Evolutionary conservation across 1,140 invertebrate genomes (phyloP), one percentile per base, ranked within the genome.

Genomic region (Archegozetes longisetosus): DNA sequence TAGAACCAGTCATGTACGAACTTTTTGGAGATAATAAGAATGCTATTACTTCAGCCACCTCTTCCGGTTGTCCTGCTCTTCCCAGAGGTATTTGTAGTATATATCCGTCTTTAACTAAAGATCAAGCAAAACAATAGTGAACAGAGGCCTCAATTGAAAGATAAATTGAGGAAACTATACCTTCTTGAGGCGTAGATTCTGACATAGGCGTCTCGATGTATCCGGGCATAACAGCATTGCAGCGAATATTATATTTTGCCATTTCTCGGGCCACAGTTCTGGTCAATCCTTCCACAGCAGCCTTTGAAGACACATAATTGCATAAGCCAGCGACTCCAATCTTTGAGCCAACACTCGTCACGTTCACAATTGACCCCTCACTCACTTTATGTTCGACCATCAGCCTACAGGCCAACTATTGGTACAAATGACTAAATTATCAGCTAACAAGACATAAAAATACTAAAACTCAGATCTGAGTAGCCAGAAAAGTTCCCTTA

Each of bases 251-350:
- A 71, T 69, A 86, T 79, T 81, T 81, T 53, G 83, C 86, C 65
- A 93, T 78, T 75, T 94, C 90, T 71, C 84, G 84, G 2, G 88
- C 82, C 9, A 85, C 85, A 26, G 83, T 80, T 73, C 85, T 86
- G 0, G 88, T 90, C 64, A 95, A 78, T 9, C 80, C 82, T 68
- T 84, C 80, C 3, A 96, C 88, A 12, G 85, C 90, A 57, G 88
- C 86, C 75, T 94, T 95, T 60, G 87, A 87, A 12, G 85, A 85
- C 23, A 81, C 76, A 74, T 95, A 95, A 74, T 92, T 92, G 13
- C 78, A 77, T 73, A 93, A 88, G 0, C 86, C 89, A 29, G 89
- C 79, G 69, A 92, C 93, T 26, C 87, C 89, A 68, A 76, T 77
- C 75, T 86, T 87, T 6, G 82, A 88, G 28, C 40, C 26, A 46